These are phyloP conservation scores for Dendrolimus punctatus DNA, from an alignment of 1,140 invertebrate species.

Conservation along the genomic window DNA sequence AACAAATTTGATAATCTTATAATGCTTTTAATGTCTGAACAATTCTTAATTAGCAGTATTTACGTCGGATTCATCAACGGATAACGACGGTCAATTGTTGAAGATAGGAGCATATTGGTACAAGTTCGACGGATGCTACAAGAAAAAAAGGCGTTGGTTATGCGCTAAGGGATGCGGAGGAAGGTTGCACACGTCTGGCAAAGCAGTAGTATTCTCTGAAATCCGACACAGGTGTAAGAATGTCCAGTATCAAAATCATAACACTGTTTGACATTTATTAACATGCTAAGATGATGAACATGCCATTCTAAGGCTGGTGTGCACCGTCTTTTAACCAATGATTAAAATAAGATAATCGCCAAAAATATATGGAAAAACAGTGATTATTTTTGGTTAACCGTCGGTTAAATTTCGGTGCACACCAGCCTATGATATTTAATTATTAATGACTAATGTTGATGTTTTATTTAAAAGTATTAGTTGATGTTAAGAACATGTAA, in stretches of 20 bases:
- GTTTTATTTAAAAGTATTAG: too few species aligned
- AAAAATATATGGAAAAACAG: too few species aligned
- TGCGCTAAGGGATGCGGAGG: slow-evolving; percentile 53
- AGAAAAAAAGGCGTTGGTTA: slow-evolving; percentile 41
- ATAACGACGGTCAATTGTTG: slow-evolving; percentile 31
- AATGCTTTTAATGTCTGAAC: not conserved
- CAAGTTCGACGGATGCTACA: slow-evolving; percentile 43
- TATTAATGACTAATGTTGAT: too few species aligned
- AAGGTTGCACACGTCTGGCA: slow-evolving; percentile 51
- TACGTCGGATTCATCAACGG: slow-evolving; percentile 4
- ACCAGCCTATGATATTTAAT: too few species aligned
- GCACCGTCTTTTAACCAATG: too few species aligned
- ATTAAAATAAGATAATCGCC: too few species aligned
- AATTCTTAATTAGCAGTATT: slow-evolving; percentile 7
- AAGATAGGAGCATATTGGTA: slow-evolving; percentile 56
- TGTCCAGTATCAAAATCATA: slow-evolving; percentile 10
- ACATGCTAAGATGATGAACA: too few species aligned
- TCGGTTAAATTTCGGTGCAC: too few species aligned
- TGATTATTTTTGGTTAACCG: too few species aligned
- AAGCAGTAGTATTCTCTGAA: slow-evolving; percentile 46
- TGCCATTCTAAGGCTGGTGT: too few species aligned
- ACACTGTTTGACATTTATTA: slow-evolving; percentile 28
- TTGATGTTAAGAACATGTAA: too few species aligned
- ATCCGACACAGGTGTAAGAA: slow-evolving; percentile 40
- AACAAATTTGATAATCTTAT: too few species aligned